phyloP scores from a whole-genome alignment of 1,140 invertebrate genomes.

The Drosophila willistoni region DNA sequence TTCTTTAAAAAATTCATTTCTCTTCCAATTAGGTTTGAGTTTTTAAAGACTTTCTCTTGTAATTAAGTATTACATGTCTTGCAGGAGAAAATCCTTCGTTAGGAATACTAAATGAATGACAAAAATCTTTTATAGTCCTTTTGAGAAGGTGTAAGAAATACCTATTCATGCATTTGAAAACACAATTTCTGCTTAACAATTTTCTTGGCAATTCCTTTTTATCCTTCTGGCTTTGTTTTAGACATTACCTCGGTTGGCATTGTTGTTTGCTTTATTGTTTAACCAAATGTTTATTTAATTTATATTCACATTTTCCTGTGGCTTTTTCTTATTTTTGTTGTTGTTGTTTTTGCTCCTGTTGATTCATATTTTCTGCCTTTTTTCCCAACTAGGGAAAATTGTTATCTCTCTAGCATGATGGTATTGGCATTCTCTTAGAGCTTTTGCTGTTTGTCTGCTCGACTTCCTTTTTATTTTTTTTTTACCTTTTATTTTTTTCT shows the following conservation, averaged over 20 bases:
- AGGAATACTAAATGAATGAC: too few relatives aligned
- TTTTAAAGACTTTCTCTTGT: too few relatives aligned
- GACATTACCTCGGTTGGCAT: conserved; percentile 1
- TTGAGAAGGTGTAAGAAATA: background rate
- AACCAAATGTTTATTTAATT: conserved; percentile 7
- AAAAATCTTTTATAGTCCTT: too few relatives aligned
- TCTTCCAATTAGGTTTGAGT: too few relatives aligned
- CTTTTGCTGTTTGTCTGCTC: conserved; percentile 18
- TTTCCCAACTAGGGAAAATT: conserved; percentile 31
- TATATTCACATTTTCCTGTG: conserved; percentile 10
- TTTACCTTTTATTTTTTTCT: background rate
- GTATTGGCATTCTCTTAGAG: conserved; percentile 36
- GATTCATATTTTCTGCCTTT: conserved; percentile 31
- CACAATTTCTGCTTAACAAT: background rate
- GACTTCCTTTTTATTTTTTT: conserved; percentile 22
- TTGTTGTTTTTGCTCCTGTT: conserved; percentile 10
- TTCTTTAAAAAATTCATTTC: too few relatives aligned
- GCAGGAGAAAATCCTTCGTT: too few relatives aligned
- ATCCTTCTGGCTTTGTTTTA: background rate
- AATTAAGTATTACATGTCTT: too few relatives aligned
- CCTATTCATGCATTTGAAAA: conserved; percentile 1
- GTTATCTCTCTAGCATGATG: conserved; percentile 41
- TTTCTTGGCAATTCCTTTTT: background rate
- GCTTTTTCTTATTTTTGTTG: background rate
- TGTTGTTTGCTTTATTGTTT: conserved; percentile 14